Evolutionary conservation across 2,888 invertebrate genomes (phyloP).

Genomic region (Tenthredo scrophulariae): DNA sequence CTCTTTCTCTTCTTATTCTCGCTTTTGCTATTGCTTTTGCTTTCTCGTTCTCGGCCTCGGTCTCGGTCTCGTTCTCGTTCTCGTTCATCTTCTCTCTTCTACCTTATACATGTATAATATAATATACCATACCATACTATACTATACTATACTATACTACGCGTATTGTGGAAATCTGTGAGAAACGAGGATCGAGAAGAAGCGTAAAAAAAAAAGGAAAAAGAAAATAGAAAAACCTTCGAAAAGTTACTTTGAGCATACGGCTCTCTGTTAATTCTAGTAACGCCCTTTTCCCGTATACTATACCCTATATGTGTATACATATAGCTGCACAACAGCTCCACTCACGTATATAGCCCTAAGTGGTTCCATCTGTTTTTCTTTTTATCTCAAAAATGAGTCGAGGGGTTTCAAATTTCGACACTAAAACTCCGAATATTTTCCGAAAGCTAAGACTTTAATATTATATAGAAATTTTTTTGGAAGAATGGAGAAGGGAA

Average conservation of each 20-base stretch:
- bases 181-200: neutral
- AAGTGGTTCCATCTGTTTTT: constrained; percentile 40
- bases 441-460: neutral
- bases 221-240: neutral
- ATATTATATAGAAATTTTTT: neutral
- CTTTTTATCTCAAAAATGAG: constrained; percentile 7
- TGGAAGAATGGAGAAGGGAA: neutral
- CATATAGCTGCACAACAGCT: neutral
- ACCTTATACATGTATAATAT: neutral
- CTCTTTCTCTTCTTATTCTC: constrained; percentile 57
- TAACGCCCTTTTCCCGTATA: neutral
- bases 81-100: neutral
- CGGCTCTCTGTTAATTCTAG: neutral
- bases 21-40: constrained; percentile 16
- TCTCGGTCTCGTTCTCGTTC: neutral
- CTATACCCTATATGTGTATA: neutral
- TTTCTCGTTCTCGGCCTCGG: constrained; percentile 13
- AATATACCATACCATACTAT: too few species aligned
- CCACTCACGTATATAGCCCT: neutral
- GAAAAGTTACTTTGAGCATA: neutral
- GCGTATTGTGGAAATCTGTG: too few species aligned
- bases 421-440: neutral
- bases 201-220: neutral
- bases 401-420: neutral
- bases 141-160: too few species aligned